Evolutionary conservation across 2,888 invertebrate species (phyloP).

Genomic region (Tipula vernalis): DNA sequence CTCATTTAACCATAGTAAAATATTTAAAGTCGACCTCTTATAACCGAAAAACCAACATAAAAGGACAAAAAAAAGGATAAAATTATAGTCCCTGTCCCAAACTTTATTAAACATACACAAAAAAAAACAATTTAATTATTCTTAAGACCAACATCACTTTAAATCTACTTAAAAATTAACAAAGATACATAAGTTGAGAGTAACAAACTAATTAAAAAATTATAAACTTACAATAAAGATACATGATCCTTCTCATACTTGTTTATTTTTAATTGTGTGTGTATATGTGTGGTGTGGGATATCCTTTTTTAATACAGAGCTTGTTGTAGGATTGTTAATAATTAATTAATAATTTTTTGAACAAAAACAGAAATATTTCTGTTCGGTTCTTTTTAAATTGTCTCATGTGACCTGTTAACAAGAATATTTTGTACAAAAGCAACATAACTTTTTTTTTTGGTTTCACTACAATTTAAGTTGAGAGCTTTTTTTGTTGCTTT

Average conservation of each 20-base stretch:
- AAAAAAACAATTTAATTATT: not conserved
- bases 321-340: not conserved
- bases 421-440: not conserved
- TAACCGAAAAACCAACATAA: not conserved
- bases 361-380: not conserved
- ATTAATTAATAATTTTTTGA: not conserved
- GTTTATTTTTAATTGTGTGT: too few relatives aligned
- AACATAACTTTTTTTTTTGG: not conserved
- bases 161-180: not conserved
- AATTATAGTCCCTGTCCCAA: not conserved
- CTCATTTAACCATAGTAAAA: too few relatives aligned
- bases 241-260: not conserved
- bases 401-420: not conserved
- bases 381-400: not conserved
- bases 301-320: not conserved
- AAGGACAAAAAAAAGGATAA: not conserved
- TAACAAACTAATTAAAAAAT: not conserved
- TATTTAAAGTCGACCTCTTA: not conserved
- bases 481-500: not conserved
- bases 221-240: not conserved
- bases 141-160: not conserved
- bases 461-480: not conserved
- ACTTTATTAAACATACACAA: not conserved
- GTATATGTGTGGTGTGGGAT: not conserved
- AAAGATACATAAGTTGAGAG: not conserved